Conservation (phyloP, 1,140 invertebrate species). For the Dreissena polymorpha region DNA sequence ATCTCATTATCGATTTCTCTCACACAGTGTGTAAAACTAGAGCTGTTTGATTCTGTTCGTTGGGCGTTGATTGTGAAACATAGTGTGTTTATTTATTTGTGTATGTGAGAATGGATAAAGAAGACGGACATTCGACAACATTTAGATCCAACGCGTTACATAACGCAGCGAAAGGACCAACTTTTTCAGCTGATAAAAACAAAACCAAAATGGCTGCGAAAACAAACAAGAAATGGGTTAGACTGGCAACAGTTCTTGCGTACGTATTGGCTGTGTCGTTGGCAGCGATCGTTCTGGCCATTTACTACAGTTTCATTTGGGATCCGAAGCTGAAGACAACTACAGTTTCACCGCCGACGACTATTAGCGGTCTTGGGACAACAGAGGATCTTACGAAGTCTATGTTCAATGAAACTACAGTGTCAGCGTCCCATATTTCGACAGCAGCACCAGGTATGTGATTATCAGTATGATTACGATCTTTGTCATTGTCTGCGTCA, state of each 20-base stretch:
- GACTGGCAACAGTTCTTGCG: constrained; percentile 96
- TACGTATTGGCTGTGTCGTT: constrained; percentile 97
- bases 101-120: constrained; percentile 53
- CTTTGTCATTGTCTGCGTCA: neutral
- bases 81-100: neutral
- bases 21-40: neutral
- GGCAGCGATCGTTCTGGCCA: constrained; percentile 95
- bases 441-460: constrained; percentile 12
- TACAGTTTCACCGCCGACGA: constrained; percentile 35
- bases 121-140: constrained; percentile 49
- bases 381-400: neutral
- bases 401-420: constrained; percentile 41
- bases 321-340: constrained; percentile 84
- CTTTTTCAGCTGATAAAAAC: constrained; percentile 71
- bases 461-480: neutral
- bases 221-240: constrained; percentile 83
- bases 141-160: constrained; percentile 42
- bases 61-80: neutral
- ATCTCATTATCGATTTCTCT: constrained; percentile 35
- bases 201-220: constrained; percentile 77
- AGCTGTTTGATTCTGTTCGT: neutral
- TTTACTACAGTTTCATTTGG: constrained; percentile 98
- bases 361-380: neutral
- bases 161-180: constrained; percentile 65
- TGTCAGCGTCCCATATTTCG: neutral